Percentiles rank a stretch among this genome's conserved stretches.
Evolutionary conservation across 2,888 invertebrate species (phyloP).

Genomic region (Merodon equestris): DNA sequence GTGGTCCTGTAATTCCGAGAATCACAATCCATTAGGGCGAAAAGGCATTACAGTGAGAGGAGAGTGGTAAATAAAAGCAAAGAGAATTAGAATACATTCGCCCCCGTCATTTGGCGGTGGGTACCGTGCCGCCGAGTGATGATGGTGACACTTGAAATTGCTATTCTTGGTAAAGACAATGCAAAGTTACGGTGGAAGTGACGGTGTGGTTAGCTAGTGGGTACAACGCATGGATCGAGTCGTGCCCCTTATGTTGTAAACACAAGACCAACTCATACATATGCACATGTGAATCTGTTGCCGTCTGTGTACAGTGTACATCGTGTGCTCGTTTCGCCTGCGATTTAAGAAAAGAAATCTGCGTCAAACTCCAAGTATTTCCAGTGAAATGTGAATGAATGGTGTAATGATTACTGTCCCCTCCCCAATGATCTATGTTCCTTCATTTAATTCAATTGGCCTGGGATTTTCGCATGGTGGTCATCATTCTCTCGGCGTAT

Average conservation of each 20-base stretch:
- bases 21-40: conserved; percentile 36
- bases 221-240: conserved; percentile 1
- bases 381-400: conserved; percentile 28
- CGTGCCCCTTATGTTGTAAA: conserved; percentile 12
- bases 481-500: conserved; percentile 3
- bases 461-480: too few species aligned
- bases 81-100: conserved; percentile 32
- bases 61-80: background rate
- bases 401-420: too few species aligned
- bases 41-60: conserved; percentile 24
- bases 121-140: conserved; percentile 22
- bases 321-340: conserved; percentile 2
- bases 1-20: conserved; percentile 62
- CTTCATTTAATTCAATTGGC: background rate
- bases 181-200: conserved; percentile 14
- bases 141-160: conserved; percentile 56
- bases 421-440: too few species aligned
- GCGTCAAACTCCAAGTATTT: conserved; percentile 46
- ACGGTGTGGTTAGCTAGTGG: conserved; percentile 13
- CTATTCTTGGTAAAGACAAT: conserved; percentile 43
- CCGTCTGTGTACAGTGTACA: too few species aligned
- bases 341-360: conserved; percentile 34
- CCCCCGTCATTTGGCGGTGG: conserved; percentile 33
- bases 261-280: too few species aligned
- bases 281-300: background rate